Conservation (phyloP, 2,797 vertebrate genomes). For the Simalia tracyae region DNA sequence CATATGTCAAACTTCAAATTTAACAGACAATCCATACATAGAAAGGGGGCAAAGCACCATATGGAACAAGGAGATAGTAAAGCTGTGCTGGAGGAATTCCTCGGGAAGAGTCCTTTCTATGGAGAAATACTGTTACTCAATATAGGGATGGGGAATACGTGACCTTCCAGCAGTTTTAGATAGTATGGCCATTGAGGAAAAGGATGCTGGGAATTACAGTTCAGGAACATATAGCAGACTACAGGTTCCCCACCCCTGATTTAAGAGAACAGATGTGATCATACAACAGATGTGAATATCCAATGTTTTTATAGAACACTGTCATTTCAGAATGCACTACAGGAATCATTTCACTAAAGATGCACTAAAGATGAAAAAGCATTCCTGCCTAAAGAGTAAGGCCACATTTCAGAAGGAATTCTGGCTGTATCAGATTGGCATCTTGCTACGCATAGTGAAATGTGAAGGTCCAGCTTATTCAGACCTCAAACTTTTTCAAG, state of each 20-base stretch:
- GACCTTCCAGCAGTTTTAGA: background rate
- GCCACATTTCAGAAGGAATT: background rate
- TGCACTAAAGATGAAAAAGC: background rate
- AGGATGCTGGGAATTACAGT: background rate
- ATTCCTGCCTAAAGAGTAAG: background rate
- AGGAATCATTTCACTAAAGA: background rate
- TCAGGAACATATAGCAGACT: background rate
- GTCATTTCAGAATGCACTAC: background rate
- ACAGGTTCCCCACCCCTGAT: background rate
- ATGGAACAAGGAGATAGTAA: background rate
- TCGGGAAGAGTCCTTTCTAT: background rate
- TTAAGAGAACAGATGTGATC: background rate
- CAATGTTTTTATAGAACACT: background rate
- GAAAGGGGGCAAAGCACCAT: background rate
- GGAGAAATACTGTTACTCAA: background rate
- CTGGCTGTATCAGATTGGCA: rapidly evolving
- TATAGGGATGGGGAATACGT: background rate
- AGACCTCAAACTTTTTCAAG: background rate
- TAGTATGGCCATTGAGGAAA: background rate
- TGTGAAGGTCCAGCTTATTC: background rate
- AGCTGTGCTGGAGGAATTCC: background rate
- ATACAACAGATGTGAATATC: background rate
- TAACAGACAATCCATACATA: background rate
- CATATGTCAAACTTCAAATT: slow-evolving; percentile 9
- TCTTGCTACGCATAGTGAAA: background rate